Percentiles rank a stretch among this genome's conserved stretches.
phyloP scores from a whole-genome alignment of 1,140 invertebrate genomes.

The Drosophila tani region DNA sequence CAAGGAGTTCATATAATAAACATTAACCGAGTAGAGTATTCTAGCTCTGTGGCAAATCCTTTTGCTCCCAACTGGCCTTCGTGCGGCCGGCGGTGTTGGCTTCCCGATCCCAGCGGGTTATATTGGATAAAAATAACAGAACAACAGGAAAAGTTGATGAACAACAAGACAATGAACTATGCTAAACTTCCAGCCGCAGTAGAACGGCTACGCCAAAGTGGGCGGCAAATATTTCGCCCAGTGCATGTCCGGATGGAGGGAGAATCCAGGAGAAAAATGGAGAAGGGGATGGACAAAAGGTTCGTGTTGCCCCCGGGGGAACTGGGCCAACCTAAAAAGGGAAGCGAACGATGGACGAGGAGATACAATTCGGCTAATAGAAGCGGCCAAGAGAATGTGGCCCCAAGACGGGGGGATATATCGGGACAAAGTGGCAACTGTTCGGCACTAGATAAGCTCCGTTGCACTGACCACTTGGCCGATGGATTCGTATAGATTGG shows the following conservation, averaged over 20 bases:
- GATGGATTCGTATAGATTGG: slow-evolving; percentile 51
- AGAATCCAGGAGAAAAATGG: neutral
- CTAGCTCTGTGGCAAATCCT: slow-evolving; percentile 11
- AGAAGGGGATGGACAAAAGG: slow-evolving; percentile 34
- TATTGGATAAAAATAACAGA: slow-evolving; percentile 55
- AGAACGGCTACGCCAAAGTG: slow-evolving; percentile 35
- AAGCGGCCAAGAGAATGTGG: slow-evolving; percentile 24
- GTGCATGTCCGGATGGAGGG: slow-evolving; percentile 6
- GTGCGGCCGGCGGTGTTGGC: neutral
- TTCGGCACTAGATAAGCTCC: slow-evolving; percentile 68
- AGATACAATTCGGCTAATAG: slow-evolving; percentile 66
- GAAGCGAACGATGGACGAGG: slow-evolving; percentile 40
- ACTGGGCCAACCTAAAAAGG: slow-evolving; percentile 42
- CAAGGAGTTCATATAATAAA: slow-evolving; percentile 18
- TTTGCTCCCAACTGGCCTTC: neutral
- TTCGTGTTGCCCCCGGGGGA: slow-evolving; percentile 55
- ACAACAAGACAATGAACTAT: slow-evolving; percentile 79
- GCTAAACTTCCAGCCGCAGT: slow-evolving; percentile 62
- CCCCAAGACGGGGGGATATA: slow-evolving; percentile 6
- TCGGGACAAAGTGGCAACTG: slow-evolving; percentile 64
- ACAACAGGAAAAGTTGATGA: slow-evolving; percentile 67
- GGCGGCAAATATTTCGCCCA: slow-evolving; percentile 50
- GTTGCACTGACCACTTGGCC: slow-evolving; percentile 62
- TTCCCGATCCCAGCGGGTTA: slow-evolving; percentile 38
- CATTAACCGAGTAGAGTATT: slow-evolving; percentile 13